Base-by-base conservation (phyloP, 2,888 invertebrate species). In the Dastarcus helophoroides region DNA sequence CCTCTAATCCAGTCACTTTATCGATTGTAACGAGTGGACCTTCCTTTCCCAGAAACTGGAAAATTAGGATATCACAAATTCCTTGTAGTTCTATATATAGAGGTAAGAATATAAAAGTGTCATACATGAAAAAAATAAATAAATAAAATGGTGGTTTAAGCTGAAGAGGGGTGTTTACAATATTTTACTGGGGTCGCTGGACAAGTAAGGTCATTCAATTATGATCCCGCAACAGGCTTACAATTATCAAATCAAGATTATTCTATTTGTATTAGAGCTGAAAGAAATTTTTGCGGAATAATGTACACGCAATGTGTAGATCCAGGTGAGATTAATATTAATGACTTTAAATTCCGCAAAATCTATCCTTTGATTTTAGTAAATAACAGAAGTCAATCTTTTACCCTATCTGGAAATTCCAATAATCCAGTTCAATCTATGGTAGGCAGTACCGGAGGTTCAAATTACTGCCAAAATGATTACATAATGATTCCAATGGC, bases 241-340 rank as follows among this genome's bases (percentile, higher is more conserved):
- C 85, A 88, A 50, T 68, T 89, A 10, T 85, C 86, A 32, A 88
- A 86, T 58, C 86, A 89, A 55, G 88, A 89, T 57, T 90, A 90
- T 55, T 80, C 84, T 40, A 77, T 86, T 39, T 90, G 89, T 54
- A 70, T 89, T 22, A 63, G 89, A 15, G 79, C 78, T 52, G 89
- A 89, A 55, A 69, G 79, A 37, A 89, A 86, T 54, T 88, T 88
- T 53, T 90, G 89, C 45, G 81, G 84, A 0, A 79, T 88, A 25
- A 85, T 85, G 47, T 88, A 88, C 52, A 76, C 76, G 9, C 72
- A 77, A 3, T 88, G 86, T 45, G 62, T 73, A 38, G 74, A 84
- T 50, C 15, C 32, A 36, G 36, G 36, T 36, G 22, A 22, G 7
- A 23, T 23, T 17, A n/a, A n/a, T n/a, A n/a, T n/a, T n/a, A 7